phyloP scores from a whole-genome alignment of 2,888 invertebrate genomes.

The Raillietiella orientalis region DNA sequence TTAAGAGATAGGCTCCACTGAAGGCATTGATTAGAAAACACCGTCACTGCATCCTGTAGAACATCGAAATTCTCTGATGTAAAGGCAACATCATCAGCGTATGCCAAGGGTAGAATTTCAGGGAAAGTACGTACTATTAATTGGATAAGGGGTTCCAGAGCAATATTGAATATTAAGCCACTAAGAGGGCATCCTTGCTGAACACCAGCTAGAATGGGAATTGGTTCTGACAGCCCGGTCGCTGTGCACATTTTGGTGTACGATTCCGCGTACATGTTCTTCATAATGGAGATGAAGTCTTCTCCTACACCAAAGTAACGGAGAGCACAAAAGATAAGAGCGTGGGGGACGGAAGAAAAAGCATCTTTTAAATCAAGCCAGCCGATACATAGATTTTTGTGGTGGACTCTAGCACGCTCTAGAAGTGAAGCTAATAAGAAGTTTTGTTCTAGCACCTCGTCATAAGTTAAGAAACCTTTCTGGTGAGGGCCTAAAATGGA shows the following conservation, averaged over 20 bases:
- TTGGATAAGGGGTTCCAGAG: constrained; percentile 7
- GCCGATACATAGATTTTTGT: too few relatives aligned
- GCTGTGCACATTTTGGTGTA: background rate
- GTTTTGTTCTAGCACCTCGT: too few relatives aligned
- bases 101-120: constrained; percentile 3
- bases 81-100: constrained; percentile 7
- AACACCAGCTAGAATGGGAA: constrained; percentile 7
- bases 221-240: constrained; percentile 3
- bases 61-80: background rate
- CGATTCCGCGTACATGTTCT: background rate
- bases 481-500: too few relatives aligned
- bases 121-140: background rate
- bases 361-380: too few relatives aligned
- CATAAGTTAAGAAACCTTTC: too few relatives aligned
- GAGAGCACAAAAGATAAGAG: constrained; percentile 3
- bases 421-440: too few relatives aligned
- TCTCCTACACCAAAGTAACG: background rate
- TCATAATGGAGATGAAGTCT: constrained; percentile 1
- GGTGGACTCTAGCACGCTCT: too few relatives aligned
- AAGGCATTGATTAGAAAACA: too few relatives aligned
- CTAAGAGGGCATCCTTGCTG: constrained; percentile 8
- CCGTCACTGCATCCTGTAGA: too few relatives aligned
- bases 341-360: constrained; percentile 7
- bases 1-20: too few relatives aligned
- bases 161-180: constrained; percentile 8